These are phyloP conservation scores for Apostichopus leukothele DNA, from an alignment of 53 echinoderm and acorn worm genomes.

Conservation along the genomic window DNA sequence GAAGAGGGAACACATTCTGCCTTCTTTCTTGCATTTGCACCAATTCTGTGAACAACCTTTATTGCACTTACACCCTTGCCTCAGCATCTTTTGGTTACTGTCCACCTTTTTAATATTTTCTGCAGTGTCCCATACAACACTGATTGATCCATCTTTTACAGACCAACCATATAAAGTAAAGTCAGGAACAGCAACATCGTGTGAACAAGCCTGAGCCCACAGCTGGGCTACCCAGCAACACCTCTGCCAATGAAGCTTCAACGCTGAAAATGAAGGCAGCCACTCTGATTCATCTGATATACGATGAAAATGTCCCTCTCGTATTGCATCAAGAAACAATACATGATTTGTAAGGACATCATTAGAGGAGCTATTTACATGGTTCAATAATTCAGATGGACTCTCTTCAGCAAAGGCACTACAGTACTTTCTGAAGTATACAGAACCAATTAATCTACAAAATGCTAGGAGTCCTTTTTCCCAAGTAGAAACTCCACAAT, in stretches of 20 bases:
- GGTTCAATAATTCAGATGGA: conserved; percentile 21
- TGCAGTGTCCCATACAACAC: conserved; percentile 57
- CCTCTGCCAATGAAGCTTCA: conserved; percentile 63
- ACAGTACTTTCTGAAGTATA: conserved; percentile 32
- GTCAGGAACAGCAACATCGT: conserved; percentile 13
- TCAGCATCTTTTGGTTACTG: conserved; percentile 39
- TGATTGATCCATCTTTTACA: conserved; percentile 12
- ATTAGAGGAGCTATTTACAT: background rate
- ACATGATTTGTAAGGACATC: conserved; percentile 1
- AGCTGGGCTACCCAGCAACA: conserved; percentile 64
- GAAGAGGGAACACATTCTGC: conserved; percentile 10
- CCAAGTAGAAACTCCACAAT: background rate
- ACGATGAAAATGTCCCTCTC: conserved; percentile 29
- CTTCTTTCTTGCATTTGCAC: conserved; percentile 36
- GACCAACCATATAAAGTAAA: conserved; percentile 42
- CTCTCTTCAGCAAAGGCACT: conserved; percentile 22
- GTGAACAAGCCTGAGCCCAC: conserved; percentile 36
- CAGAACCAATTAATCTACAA: conserved; percentile 4
- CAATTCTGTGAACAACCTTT: conserved; percentile 34
- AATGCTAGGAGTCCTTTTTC: conserved; percentile 15
- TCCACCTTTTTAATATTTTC: conserved; percentile 56
- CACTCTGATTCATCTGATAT: conserved; percentile 58
- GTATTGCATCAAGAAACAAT: conserved; percentile 34
- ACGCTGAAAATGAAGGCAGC: conserved; percentile 55
- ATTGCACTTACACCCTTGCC: conserved; percentile 40